These are phyloP conservation scores for Plotosus lineatus DNA, from an alignment of 2,113 vertebrate genomes.

Conservation along the genomic window DNA sequence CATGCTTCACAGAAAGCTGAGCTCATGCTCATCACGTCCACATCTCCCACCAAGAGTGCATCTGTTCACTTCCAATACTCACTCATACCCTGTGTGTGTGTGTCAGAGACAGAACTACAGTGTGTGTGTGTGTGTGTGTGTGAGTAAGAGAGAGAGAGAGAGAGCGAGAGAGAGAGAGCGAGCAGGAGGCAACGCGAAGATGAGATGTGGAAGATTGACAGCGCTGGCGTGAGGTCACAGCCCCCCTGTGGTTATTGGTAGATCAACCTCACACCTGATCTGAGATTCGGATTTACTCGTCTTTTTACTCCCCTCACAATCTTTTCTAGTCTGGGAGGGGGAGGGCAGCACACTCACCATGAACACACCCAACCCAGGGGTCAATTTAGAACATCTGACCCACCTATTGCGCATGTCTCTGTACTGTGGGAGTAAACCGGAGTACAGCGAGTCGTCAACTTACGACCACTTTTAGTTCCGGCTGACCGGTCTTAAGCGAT, in stretches of 20 bases:
- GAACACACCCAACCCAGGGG: no score
- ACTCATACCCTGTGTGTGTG: background rate
- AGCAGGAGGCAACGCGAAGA: no score
- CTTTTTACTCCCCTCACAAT: background rate
- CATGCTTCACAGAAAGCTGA: slow-evolving; percentile 47
- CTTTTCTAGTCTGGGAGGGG: no score
- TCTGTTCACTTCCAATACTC: slow-evolving; percentile 40
- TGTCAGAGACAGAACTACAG: background rate
- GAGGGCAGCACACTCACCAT: no score
- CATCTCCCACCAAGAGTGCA: slow-evolving; percentile 46
- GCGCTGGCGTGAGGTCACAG: slow-evolving; percentile 4
- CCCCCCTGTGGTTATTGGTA: slow-evolving; percentile 8
- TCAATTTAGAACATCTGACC: no score
- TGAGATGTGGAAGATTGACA: slow-evolving; percentile 31
- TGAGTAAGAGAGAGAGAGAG: background rate
- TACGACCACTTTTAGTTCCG: no score
- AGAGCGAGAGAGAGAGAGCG: background rate
- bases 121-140: background rate
- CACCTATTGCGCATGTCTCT: no score
- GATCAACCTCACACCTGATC: slow-evolving; percentile 11
- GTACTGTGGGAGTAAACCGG: no score
- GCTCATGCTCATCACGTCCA: slow-evolving; percentile 41
- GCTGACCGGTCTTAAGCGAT: no score
- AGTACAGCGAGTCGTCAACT: no score
- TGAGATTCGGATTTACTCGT: slow-evolving; percentile 18